These are phyloP conservation scores for Hirtodrosophila confusa DNA, from an alignment of 2,888 invertebrate species.

Conservation along the genomic window DNA sequence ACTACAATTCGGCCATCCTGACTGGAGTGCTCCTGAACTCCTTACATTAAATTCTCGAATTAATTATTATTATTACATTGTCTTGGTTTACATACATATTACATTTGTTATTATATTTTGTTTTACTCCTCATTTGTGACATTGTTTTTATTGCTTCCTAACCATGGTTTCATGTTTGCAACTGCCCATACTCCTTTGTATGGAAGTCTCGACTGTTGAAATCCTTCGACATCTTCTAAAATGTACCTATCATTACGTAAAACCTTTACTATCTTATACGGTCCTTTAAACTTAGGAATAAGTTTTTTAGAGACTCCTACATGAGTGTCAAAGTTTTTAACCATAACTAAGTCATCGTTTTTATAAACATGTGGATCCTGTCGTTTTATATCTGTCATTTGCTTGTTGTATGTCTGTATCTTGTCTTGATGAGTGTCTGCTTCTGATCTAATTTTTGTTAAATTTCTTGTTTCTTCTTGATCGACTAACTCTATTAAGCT, in stretches of 20 bases:
- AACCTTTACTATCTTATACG: conserved; percentile 3
- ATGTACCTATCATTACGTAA: conserved; percentile 13
- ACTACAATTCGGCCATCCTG: too few relatives aligned
- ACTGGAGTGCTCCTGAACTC: too few relatives aligned
- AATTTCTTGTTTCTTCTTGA: neutral
- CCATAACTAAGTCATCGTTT: neutral
- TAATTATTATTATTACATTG: too few relatives aligned
- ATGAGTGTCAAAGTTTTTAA: too few relatives aligned
- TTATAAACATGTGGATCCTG: neutral
- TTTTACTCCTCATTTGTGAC: too few relatives aligned
- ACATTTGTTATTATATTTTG: too few relatives aligned
- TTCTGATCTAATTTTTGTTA: neutral
- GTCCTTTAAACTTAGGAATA: conserved; percentile 5
- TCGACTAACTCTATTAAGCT: neutral
- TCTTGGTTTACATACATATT: too few relatives aligned
- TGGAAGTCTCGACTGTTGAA: conserved; percentile 5
- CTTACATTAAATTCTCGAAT: too few relatives aligned
- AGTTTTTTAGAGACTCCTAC: neutral
- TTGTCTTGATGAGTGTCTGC: neutral
- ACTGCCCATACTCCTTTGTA: conserved; percentile 9
- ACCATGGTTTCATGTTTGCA: conserved; percentile 8
- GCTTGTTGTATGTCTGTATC: neutral
- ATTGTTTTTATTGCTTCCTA: too few relatives aligned
- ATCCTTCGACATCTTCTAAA: conserved; percentile 8
- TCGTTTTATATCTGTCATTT: neutral